A percentile compares a stretch with the other conserved stretches of the same genome.
These are phyloP conservation scores for Diadegma fenestrale DNA, from an alignment of 2,888 invertebrate species.

Conservation along the genomic window DNA sequence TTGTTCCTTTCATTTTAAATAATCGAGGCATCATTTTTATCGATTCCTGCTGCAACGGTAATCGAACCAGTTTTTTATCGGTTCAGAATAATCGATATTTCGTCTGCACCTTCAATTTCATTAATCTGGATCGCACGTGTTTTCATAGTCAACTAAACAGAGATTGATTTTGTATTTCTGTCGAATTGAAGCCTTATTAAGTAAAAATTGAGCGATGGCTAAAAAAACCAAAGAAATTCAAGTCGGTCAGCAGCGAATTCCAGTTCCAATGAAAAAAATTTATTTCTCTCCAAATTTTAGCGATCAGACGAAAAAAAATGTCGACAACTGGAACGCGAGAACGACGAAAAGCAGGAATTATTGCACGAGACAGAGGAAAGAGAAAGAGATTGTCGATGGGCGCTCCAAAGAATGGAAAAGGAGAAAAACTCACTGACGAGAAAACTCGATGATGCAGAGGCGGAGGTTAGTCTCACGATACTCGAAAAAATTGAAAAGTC, in stretches of 20 bases:
- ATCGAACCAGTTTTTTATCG: not conserved
- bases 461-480: constrained; percentile 62
- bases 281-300: constrained; percentile 50
- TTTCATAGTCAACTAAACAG: not conserved
- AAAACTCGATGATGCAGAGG: constrained; percentile 70
- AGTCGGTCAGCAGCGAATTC: not conserved
- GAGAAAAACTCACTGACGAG: constrained; percentile 61
- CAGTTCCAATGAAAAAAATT: not conserved
- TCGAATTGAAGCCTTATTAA: not conserved
- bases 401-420: constrained; percentile 71
- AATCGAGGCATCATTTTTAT: not conserved
- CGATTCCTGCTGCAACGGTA: not conserved
- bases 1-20: not conserved
- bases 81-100: not conserved
- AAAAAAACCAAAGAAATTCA: not conserved
- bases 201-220: not conserved
- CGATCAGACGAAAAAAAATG: constrained; percentile 69
- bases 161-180: not conserved
- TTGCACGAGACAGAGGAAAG: constrained; percentile 64
- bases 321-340: constrained; percentile 70
- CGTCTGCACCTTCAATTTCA: not conserved
- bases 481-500: too few relatives aligned
- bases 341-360: constrained; percentile 73
- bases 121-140: not conserved
- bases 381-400: constrained; percentile 67